Evolutionary conservation across 2,113 vertebrate species (phyloP).

Genomic region (Progne subis): DNA sequence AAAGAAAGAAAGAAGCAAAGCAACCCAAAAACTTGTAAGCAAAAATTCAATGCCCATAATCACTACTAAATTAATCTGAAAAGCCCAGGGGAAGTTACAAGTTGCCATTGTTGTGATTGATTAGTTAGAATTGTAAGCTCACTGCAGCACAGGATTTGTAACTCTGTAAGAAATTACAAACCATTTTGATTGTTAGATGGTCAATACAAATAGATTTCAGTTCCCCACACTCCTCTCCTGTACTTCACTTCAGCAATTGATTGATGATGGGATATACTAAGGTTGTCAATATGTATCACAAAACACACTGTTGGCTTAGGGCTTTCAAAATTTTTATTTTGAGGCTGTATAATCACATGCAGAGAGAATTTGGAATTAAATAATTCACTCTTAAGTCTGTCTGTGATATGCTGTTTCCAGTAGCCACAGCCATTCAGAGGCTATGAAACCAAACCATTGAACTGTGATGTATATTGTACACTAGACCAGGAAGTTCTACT

Average conservation of each 20-base stretch:
- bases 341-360: not conserved
- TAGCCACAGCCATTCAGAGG: not conserved
- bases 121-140: not conserved
- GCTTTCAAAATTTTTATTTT: not conserved
- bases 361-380: not conserved
- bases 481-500: not conserved
- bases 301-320: not conserved
- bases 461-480: not conserved
- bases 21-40: not conserved
- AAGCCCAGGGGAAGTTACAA: not conserved
- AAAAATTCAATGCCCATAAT: not conserved
- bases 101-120: not conserved
- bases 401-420: not conserved
- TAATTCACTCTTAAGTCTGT: not conserved
- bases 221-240: not conserved
- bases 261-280: not conserved
- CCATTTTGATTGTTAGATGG: not conserved
- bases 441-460: not conserved
- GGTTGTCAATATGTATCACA: not conserved
- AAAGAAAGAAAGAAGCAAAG: not conserved
- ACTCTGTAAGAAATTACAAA: not conserved
- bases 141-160: not conserved
- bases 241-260: not conserved
- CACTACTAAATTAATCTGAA: not conserved
- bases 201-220: not conserved